Evolutionary conservation across 2,797 vertebrate species (phyloP), one percentile per base, ranked within the genome.

Genomic region (Melanotaenia trifasciata): DNA sequence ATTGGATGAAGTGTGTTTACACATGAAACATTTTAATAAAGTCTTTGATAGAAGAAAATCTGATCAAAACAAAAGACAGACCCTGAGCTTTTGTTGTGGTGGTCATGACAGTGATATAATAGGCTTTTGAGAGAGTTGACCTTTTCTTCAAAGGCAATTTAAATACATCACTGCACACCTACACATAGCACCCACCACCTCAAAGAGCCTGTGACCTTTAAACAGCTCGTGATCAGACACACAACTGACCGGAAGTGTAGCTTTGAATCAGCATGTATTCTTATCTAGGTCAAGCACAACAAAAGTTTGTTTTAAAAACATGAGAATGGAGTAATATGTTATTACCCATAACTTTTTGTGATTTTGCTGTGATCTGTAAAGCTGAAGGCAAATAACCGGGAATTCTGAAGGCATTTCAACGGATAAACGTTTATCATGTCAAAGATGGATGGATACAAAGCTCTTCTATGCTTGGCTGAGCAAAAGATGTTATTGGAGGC

Each of bases 121-220:
- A 43, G 66, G 28, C 60, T 82, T 76, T 72, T 72, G 13, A 78
- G 33, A 70, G 53, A 67, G 54, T 0, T 88, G 87, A 88, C 81
- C 83, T 87, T 74, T 85, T 0, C 43, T 83, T 88, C 81, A 87
- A 90, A 89, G 71, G 43, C 4, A 1, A 1, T 71, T 86, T 57
- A 87, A 83, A 86, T 80, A 59, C 12, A 28, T n/a, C 60, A 5
- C 50, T 12, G 50, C 71, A 58, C 68, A 53, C 58, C 51, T 13
- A 40, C 72, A 69, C 56, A 71, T 74, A 57, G 18, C 58, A 68
- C 57, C 47, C 66, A 64, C 53, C 40, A 67, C 83, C 70, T 90
- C 84, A 88, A 84, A 90, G 72, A 73, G 59, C 20, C 43, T 5
- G 47, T 89, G 83, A 91, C 89, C 86, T 93, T 90, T 81, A 60